Percentiles rank a stretch among this genome's conserved stretches.
Conservation (phyloP, 2,797 vertebrate species). For the Clamator glandarius region DNA sequence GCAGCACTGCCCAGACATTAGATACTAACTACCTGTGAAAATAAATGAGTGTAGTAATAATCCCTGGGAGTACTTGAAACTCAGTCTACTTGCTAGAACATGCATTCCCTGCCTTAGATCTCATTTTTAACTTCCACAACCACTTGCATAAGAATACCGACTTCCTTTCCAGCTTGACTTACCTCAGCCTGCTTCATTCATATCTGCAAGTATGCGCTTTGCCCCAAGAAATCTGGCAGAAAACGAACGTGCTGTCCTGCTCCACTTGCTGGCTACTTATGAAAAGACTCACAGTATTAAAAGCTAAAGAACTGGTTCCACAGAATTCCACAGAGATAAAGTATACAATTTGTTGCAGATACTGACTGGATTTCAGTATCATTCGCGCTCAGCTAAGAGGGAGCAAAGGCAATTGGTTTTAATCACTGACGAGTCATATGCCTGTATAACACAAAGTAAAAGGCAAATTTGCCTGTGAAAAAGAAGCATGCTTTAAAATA, state of each 20-base stretch:
- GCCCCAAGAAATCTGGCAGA: conserved; percentile 84
- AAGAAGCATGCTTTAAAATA: not conserved
- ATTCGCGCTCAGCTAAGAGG: not conserved
- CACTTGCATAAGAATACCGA: conserved; percentile 58
- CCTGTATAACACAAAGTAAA: not conserved
- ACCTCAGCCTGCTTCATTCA: conserved; percentile 76
- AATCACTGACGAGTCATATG: not conserved
- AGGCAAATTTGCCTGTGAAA: not conserved
- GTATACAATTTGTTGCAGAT: not conserved
- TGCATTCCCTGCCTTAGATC: conserved; percentile 69
- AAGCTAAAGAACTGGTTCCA: conserved; percentile 85
- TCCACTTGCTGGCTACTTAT: conserved; percentile 56
- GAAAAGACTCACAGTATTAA: conserved; percentile 69
- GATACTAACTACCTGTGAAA: not conserved
- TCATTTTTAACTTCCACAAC: conserved; percentile 75
- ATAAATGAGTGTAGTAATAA: not conserved
- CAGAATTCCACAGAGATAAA: conserved; percentile 80
- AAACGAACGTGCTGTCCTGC: conserved; percentile 59
- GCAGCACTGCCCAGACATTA: not conserved
- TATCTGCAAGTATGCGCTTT: conserved; percentile 80
- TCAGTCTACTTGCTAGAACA: conserved; percentile 76
- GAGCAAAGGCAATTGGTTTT: not conserved
- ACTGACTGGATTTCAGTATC: conserved; percentile 14
- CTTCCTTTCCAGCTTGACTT: conserved; percentile 77
- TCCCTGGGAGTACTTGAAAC: not conserved